phyloP scores from a whole-genome alignment of 2,113 vertebrate genomes.

The Nothobranchius kuhntae region DNA sequence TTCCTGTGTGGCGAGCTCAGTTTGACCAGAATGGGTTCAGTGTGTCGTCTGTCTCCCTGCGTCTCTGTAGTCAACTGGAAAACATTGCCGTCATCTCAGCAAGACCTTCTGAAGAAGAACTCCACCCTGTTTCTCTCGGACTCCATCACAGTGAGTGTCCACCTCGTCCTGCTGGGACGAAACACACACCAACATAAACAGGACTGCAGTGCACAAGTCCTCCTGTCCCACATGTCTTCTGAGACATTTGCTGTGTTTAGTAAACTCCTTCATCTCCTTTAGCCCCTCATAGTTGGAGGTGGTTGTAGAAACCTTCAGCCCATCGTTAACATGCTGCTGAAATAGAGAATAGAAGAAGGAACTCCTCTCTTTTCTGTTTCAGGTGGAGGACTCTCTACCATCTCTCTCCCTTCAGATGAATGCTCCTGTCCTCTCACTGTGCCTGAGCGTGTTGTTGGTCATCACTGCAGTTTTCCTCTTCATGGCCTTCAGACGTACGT shows the following conservation, averaged over 20 bases:
- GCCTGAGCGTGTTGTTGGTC: slow-evolving; percentile 66
- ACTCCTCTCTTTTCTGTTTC: neutral
- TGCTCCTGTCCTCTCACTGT: slow-evolving; percentile 73
- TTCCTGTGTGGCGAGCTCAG: neutral
- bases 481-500: slow-evolving; percentile 74
- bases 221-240: too few relatives aligned
- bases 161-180: neutral
- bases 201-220: too few relatives aligned
- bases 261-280: too few relatives aligned
- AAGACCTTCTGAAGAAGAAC: slow-evolving; percentile 70
- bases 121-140: slow-evolving; percentile 56
- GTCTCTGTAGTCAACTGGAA: slow-evolving; percentile 52
- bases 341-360: too few relatives aligned
- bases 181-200: neutral
- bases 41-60: neutral
- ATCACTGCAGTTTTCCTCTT: slow-evolving; percentile 56
- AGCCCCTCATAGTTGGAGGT: too few relatives aligned
- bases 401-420: slow-evolving; percentile 75
- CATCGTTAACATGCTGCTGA: too few relatives aligned
- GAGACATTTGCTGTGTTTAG: too few relatives aligned
- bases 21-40: too few relatives aligned
- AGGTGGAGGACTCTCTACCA: slow-evolving; percentile 70
- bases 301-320: too few relatives aligned
- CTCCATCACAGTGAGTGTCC: slow-evolving; percentile 58
- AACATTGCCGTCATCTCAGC: slow-evolving; percentile 55